Evolutionary conservation across 2,888 invertebrate genomes (phyloP).

Genomic region (Agrochola circellaris): DNA sequence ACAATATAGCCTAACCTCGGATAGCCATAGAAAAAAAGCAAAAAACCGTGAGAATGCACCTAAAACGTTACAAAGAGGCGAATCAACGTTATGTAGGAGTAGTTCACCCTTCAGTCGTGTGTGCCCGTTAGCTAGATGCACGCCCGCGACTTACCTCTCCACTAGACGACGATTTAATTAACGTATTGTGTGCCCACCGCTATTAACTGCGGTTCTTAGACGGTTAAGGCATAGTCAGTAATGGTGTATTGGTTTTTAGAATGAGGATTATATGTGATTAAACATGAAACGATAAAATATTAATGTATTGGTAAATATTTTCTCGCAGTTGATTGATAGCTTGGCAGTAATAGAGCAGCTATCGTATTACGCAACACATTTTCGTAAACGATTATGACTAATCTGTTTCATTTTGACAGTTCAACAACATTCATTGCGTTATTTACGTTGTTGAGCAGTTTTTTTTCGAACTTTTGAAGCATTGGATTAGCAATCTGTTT

Average conservation of each 20-base stretch:
- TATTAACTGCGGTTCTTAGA: conserved; percentile 80
- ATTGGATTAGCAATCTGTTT: no score
- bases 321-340: no score
- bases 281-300: no score
- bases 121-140: conserved; percentile 87
- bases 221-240: conserved; percentile 58
- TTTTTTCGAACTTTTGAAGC: no score
- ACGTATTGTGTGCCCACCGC: conserved; percentile 86
- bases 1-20: background rate
- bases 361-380: no score
- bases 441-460: no score
- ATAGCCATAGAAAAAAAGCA: conserved; percentile 6
- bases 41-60: conserved; percentile 57
- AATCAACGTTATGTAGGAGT: conserved; percentile 62
- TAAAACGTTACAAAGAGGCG: conserved; percentile 47
- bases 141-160: conserved; percentile 79
- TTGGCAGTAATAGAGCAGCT: background rate
- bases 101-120: conserved; percentile 65
- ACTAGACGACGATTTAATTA: conserved; percentile 88
- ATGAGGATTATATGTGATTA: background rate
- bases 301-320: background rate
- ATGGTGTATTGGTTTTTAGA: background rate
- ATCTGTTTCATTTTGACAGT: no score
- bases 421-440: no score
- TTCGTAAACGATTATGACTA: no score